Percentiles rank a stretch among this genome's conserved stretches.
phyloP scores from a whole-genome alignment of 2,113 vertebrate species.

The Fukomys damarensis region DNA sequence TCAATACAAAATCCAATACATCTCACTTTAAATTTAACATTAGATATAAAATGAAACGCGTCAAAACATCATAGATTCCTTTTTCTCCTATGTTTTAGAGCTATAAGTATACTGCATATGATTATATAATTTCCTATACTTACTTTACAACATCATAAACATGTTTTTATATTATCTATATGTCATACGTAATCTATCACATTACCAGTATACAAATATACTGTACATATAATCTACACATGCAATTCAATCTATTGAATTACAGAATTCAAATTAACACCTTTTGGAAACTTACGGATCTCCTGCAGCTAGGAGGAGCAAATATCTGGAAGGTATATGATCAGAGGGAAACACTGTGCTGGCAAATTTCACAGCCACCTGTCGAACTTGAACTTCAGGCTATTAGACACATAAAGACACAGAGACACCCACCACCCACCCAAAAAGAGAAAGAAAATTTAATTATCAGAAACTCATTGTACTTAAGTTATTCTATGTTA shows the following conservation, averaged over 20 bases:
- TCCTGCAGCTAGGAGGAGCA: slow-evolving; percentile 96
- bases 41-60: background rate
- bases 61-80: background rate
- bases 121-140: slow-evolving; percentile 2
- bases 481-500: slow-evolving; percentile 39
- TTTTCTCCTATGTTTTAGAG: background rate
- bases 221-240: background rate
- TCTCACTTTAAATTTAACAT: background rate
- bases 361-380: slow-evolving; percentile 98
- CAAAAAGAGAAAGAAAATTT: slow-evolving; percentile 18
- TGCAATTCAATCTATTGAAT: background rate
- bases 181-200: background rate
- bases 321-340: slow-evolving; percentile 97
- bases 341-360: slow-evolving; percentile 96
- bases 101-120: background rate
- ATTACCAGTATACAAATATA: background rate
- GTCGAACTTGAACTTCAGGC: slow-evolving; percentile 98
- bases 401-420: slow-evolving; percentile 74
- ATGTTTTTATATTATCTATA: background rate
- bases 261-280: slow-evolving; percentile 40
- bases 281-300: slow-evolving; percentile 93
- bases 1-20: slow-evolving; percentile 2
- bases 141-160: background rate
- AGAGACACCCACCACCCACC: background rate
- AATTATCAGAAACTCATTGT: slow-evolving; percentile 44